Percentiles rank a stretch among this genome's conserved stretches.
Conservation (phyloP, 2,113 vertebrate genomes). For the Tupaia chinensis region DNA sequence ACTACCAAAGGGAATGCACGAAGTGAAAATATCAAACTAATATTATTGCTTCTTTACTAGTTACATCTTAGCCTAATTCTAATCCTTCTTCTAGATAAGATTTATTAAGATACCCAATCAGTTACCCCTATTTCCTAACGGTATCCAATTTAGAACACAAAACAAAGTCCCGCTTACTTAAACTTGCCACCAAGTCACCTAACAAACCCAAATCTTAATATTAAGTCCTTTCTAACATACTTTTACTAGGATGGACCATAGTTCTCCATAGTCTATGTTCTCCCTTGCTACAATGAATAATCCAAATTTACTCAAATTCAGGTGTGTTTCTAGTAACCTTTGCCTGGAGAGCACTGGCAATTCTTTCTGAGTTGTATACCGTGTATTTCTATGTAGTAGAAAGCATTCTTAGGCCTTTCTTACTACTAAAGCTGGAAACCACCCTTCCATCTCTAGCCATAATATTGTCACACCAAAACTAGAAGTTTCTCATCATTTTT, state of each 20-base stretch:
- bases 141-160: neutral
- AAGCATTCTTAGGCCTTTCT: neutral
- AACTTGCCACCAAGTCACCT: neutral
- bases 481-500: neutral
- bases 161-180: neutral
- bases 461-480: neutral
- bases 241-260: neutral
- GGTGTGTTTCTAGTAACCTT: neutral
- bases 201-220: slow-evolving; percentile 8
- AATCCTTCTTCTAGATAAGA: neutral
- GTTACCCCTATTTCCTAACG: neutral
- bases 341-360: neutral
- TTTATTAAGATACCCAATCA: slow-evolving; percentile 12
- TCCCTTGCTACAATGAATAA: neutral
- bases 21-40: neutral
- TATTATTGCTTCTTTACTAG: neutral
- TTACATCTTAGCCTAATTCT: neutral
- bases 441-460: neutral
- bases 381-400: neutral
- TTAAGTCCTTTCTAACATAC: neutral
- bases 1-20: neutral
- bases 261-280: neutral
- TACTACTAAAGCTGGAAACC: neutral
- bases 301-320: neutral
- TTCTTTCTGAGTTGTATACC: neutral